Percentiles rank a stretch among this genome's conserved stretches.
Evolutionary conservation across 2,888 invertebrate species (phyloP).

Genomic region (Dyspetes luteomarginatus): DNA sequence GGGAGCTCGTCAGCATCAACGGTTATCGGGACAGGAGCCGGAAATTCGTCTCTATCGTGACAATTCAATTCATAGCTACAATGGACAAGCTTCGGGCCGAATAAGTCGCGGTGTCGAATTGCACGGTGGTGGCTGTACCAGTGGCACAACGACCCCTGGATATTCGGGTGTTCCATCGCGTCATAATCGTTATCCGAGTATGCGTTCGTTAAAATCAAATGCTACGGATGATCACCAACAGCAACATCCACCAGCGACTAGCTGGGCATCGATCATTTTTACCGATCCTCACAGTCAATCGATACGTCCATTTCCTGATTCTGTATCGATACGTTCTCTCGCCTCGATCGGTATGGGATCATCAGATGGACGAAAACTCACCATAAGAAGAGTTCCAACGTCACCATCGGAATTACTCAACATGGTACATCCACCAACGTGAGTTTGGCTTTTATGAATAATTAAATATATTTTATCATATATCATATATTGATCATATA

Average conservation of each 20-base stretch:
- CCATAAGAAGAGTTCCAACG: slow-evolving; percentile 92
- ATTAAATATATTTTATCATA: too few species aligned
- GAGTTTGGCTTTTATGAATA: slow-evolving; percentile 84
- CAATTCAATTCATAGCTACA: slow-evolving; percentile 62
- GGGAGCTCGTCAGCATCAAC: slow-evolving; percentile 42
- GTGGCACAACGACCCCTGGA: slow-evolving; percentile 11
- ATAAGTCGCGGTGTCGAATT: slow-evolving; percentile 68
- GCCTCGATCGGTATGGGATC: slow-evolving; percentile 95
- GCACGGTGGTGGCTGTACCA: slow-evolving; percentile 55
- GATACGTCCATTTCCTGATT: slow-evolving; percentile 84
- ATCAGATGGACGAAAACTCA: slow-evolving; percentile 94
- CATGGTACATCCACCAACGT: slow-evolving; percentile 93
- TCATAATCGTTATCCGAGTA: slow-evolving; percentile 77
- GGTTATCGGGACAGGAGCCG: slow-evolving; percentile 56
- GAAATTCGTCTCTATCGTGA: slow-evolving; percentile 61
- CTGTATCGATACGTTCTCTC: slow-evolving; percentile 90
- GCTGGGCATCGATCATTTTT: slow-evolving; percentile 85
- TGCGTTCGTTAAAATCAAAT: slow-evolving; percentile 77
- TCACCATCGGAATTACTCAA: slow-evolving; percentile 94
- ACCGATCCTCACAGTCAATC: slow-evolving; percentile 86
- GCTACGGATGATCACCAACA: slow-evolving; percentile 76
- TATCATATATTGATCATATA: too few species aligned
- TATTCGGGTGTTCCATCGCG: slow-evolving; percentile 57
- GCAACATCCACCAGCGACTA: slow-evolving; percentile 72
- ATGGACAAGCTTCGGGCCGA: slow-evolving; percentile 53